Evolutionary conservation across 2,888 invertebrate genomes (phyloP).

Genomic region (Sycophila texana): DNA sequence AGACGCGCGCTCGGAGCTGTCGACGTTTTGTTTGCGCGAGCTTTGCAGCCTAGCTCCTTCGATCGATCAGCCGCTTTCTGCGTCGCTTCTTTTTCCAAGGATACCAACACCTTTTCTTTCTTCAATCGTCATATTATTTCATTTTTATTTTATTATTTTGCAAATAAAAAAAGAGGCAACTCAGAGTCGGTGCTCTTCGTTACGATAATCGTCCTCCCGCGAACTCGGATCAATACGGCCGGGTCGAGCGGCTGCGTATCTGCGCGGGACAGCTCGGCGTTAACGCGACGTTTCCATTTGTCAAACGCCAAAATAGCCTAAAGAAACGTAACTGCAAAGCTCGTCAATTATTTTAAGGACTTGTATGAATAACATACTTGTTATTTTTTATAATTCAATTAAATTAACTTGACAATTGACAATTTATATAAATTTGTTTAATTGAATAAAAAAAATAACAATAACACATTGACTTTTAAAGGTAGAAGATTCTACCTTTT

Average conservation of each 20-base stretch:
- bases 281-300: neutral
- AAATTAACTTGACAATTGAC: too few species aligned
- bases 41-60: conserved; percentile 15
- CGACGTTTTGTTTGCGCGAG: neutral
- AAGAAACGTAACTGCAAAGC: too few species aligned
- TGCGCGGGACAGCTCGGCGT: conserved; percentile 27
- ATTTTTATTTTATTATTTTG: too few species aligned
- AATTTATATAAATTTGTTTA: too few species aligned
- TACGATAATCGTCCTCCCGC: neutral
- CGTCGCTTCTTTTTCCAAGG: neutral
- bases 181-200: neutral
- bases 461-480: too few species aligned
- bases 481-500: conserved; percentile 76
- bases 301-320: neutral
- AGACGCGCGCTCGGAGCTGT: conserved; percentile 64
- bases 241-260: conserved; percentile 4
- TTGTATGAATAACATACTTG: too few species aligned
- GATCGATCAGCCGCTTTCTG: conserved; percentile 6
- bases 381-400: too few species aligned
- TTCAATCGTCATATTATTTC: too few species aligned
- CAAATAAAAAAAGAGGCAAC: too few species aligned
- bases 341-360: too few species aligned
- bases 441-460: too few species aligned
- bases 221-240: conserved; percentile 27
- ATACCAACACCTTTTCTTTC: too few species aligned